Evolutionary conservation across 2,888 invertebrate species (phyloP).

Genomic region (Adelphocoris suturalis): DNA sequence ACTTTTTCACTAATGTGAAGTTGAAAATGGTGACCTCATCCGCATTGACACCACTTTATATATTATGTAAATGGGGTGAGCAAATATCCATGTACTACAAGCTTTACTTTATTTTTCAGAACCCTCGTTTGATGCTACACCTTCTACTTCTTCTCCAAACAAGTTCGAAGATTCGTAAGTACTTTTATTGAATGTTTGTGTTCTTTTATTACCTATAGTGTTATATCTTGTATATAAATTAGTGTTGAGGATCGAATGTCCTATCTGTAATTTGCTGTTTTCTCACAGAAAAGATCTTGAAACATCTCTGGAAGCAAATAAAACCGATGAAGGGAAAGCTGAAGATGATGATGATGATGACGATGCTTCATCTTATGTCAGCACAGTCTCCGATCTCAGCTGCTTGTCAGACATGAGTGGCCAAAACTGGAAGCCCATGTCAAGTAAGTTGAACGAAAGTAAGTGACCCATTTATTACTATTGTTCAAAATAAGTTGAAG

Average conservation of each 20-base stretch:
- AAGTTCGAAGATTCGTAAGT: constrained; percentile 64
- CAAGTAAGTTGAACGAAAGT: constrained; percentile 78
- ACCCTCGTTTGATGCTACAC: neutral
- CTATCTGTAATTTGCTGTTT: too few species aligned
- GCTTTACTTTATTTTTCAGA: constrained; percentile 25
- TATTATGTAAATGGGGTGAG: too few species aligned
- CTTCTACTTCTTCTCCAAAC: constrained; percentile 26
- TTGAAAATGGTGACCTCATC: too few species aligned
- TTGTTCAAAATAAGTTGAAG: neutral
- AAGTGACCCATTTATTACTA: neutral
- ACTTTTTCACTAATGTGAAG: too few species aligned
- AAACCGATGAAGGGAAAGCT: constrained; percentile 58
- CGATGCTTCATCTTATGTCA: constrained; percentile 81
- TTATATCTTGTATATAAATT: neutral
- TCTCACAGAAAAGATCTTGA: constrained; percentile 40
- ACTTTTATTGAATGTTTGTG: neutral
- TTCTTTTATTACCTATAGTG: too few species aligned
- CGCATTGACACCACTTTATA: too few species aligned
- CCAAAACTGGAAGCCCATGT: constrained; percentile 85
- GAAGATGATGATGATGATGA: constrained; percentile 77
- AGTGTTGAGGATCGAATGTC: neutral
- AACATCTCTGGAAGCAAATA: constrained; percentile 13
- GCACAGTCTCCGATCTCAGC: constrained; percentile 82
- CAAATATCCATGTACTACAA: too few species aligned
- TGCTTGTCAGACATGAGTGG: constrained; percentile 85